phyloP scores from a whole-genome alignment of 2,797 vertebrate species.

The Gymnoscopelus braueri region DNA sequence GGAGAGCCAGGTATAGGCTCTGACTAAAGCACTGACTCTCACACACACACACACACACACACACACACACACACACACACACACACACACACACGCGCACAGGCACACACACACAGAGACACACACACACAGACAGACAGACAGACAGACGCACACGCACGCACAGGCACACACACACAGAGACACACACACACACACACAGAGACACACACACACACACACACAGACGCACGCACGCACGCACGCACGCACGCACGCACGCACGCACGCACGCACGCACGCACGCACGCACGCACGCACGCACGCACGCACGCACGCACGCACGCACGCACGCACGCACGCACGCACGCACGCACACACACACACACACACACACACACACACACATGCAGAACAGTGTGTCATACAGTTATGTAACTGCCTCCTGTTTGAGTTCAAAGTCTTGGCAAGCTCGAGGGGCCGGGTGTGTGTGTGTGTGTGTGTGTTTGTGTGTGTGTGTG shows the following conservation, averaged over 20 bases:
- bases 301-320: background rate
- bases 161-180: constrained; percentile 14
- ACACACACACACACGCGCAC: constrained; percentile 22
- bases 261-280: constrained; percentile 17
- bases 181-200: constrained; percentile 14
- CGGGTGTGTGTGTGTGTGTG: background rate
- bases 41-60: constrained; percentile 2
- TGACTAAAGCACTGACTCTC: constrained; percentile 5
- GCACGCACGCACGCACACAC: constrained; percentile 13
- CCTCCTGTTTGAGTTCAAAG: constrained; percentile 56
- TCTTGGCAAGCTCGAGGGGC: background rate
- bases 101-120: constrained; percentile 2
- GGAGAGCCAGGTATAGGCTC: constrained; percentile 47
- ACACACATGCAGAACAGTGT: constrained; percentile 53
- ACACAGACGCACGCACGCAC: background rate
- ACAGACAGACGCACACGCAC: constrained; percentile 13
- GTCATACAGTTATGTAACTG: constrained; percentile 69
- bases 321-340: constrained; percentile 17
- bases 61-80: constrained; percentile 3
- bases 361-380: constrained; percentile 6
- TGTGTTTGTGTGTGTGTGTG: background rate
- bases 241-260: constrained; percentile 3
- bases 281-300: constrained; percentile 4
- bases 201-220: constrained; percentile 8
- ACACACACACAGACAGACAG: constrained; percentile 11